Conservation (phyloP, 2,888 invertebrate genomes). For the Baccha elongata region DNA sequence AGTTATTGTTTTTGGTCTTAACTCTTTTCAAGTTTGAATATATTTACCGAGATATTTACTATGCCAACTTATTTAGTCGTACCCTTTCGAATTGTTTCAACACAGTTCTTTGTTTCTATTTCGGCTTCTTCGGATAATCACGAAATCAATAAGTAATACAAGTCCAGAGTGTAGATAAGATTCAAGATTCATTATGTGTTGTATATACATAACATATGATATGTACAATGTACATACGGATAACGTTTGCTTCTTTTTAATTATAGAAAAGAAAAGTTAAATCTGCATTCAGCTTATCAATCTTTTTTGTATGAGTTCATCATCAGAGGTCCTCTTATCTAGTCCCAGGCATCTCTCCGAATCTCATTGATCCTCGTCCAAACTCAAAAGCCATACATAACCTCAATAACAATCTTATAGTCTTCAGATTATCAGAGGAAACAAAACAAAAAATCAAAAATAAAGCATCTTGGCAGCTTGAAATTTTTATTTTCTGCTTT, state of each 20-base stretch:
- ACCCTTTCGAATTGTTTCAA: no score
- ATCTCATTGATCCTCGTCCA: slow-evolving; percentile 51
- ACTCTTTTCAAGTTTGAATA: no score
- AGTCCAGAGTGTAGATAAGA: no score
- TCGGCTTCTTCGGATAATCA: no score
- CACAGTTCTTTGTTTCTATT: no score
- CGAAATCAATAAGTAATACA: no score
- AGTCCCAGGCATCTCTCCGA: slow-evolving; percentile 56
- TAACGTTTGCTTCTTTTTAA: background rate
- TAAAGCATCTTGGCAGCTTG: slow-evolving; percentile 1
- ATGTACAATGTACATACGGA: background rate
- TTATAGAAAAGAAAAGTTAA: slow-evolving; percentile 34
- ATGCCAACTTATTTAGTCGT: no score
- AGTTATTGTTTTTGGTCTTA: no score
- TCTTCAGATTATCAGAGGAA: slow-evolving; percentile 14
- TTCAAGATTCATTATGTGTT: no score
- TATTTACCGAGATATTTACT: no score
- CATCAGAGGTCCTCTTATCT: slow-evolving; percentile 66
- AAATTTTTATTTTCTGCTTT: slow-evolving; percentile 60
- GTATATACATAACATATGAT: background rate
- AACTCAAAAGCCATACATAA: slow-evolving; percentile 26
- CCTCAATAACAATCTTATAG: slow-evolving; percentile 44
- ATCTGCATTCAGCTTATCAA: slow-evolving; percentile 59
- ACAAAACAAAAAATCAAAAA: slow-evolving; percentile 11
- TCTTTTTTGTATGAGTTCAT: slow-evolving; percentile 49